A percentile compares a stretch with the other conserved stretches of the same genome.
Evolutionary conservation across 2,113 vertebrate species (phyloP).

Genomic region (Camelus dromedarius): DNA sequence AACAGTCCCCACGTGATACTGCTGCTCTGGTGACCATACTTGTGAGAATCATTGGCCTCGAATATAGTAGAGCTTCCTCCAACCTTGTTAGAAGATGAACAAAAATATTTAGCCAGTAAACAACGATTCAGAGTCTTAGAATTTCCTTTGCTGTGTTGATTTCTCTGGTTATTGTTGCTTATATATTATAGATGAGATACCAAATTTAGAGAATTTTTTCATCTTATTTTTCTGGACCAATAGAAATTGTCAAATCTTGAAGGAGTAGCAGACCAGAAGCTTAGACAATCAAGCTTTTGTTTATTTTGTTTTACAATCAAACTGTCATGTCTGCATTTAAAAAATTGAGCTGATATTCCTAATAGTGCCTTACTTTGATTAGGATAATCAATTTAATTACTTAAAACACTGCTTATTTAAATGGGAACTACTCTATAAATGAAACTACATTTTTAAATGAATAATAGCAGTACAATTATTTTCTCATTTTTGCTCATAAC

Average conservation of each 20-base stretch:
- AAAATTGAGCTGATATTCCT: not conserved
- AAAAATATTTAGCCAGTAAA: constrained; percentile 21
- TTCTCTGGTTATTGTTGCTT: not conserved
- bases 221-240: not conserved
- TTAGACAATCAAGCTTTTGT: not conserved
- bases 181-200: not conserved
- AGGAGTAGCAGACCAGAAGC: not conserved
- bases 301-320: not conserved
- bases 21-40: not conserved
- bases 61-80: not conserved
- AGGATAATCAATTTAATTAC: constrained; percentile 22
- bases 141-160: constrained; percentile 9
- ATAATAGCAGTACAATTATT: not conserved
- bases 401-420: constrained; percentile 24
- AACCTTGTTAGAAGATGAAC: not conserved
- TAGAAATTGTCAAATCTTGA: not conserved
- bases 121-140: not conserved
- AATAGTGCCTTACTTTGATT: constrained; percentile 30
- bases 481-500: constrained; percentile 22
- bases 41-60: not conserved
- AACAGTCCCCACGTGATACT: not conserved
- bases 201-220: not conserved
- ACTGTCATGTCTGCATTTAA: not conserved
- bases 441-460: constrained; percentile 10
- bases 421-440: not conserved